A percentile compares a stretch with the other conserved stretches of the same genome.
Evolutionary conservation across 2,888 invertebrate species (phyloP).

Genomic region (Tineola bisselliella): DNA sequence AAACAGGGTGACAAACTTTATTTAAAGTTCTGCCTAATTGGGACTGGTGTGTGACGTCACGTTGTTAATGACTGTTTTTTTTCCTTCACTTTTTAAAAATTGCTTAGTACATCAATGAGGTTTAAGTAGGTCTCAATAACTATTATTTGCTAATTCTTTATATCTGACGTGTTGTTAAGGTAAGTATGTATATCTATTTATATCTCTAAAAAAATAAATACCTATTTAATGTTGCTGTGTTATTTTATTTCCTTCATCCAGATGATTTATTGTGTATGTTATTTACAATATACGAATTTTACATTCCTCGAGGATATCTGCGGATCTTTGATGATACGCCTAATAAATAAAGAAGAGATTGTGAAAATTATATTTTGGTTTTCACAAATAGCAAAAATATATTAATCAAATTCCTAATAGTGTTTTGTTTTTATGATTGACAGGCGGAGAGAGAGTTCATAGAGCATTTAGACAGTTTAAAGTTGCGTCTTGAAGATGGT

Average conservation of each 20-base stretch:
- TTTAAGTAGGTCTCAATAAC: too few relatives aligned
- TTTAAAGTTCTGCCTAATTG: too few relatives aligned
- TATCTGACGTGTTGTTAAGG: neutral
- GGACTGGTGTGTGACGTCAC: too few relatives aligned
- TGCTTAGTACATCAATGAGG: too few relatives aligned
- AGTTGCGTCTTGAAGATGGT: slow-evolving; percentile 57
- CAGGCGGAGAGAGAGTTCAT: slow-evolving; percentile 58
- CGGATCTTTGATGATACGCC: neutral
- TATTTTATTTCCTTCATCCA: neutral
- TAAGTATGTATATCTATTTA: neutral
- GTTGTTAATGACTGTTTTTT: too few relatives aligned
- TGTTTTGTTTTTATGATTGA: slow-evolving; percentile 10
- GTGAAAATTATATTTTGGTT: neutral
- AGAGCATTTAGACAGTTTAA: slow-evolving; percentile 51
- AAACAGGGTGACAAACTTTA: too few relatives aligned
- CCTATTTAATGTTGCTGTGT: neutral
- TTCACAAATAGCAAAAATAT: neutral
- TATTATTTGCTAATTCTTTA: too few relatives aligned
- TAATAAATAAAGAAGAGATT: neutral
- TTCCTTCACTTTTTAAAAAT: too few relatives aligned
- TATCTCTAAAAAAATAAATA: neutral
- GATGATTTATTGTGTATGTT: neutral
- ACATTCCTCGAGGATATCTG: neutral
- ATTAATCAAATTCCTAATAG: neutral
- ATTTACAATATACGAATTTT: neutral